These are phyloP conservation scores for Platorchestia sp. DNA, from an alignment of 1,140 invertebrate genomes.

Conservation along the genomic window DNA sequence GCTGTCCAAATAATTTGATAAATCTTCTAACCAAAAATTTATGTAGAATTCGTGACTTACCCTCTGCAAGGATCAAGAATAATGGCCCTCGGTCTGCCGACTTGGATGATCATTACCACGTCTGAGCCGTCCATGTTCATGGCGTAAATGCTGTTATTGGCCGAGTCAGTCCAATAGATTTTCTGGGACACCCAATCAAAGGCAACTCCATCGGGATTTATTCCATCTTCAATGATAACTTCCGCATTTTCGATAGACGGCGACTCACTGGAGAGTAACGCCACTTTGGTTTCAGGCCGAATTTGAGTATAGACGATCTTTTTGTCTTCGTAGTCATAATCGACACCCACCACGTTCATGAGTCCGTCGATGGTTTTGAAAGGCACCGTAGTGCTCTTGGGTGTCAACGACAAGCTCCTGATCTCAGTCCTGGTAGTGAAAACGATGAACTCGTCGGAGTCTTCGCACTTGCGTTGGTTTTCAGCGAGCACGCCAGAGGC, in stretches of 20 bases:
- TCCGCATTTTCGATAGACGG: constrained; percentile 66
- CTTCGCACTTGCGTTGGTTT: constrained; percentile 80
- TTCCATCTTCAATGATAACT: constrained; percentile 76
- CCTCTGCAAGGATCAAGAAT: constrained; percentile 98
- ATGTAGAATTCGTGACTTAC: constrained; percentile 70
- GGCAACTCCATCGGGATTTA: constrained; percentile 95
- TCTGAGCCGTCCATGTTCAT: constrained; percentile 92
- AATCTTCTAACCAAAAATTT: constrained; percentile 60
- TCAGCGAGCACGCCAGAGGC: constrained; percentile 83
- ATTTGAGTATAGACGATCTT: constrained; percentile 92
- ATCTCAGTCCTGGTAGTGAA: constrained; percentile 94
- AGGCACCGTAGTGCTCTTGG: constrained; percentile 82
- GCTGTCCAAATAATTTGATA: background rate
- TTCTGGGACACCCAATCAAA: constrained; percentile 98
- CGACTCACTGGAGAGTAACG: constrained; percentile 78
- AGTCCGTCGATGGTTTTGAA: constrained; percentile 84
- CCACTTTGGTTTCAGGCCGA: constrained; percentile 89
- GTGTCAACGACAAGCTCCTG: constrained; percentile 86
- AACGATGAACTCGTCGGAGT: constrained; percentile 88
- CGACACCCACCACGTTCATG: constrained; percentile 96
- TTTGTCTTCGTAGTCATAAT: constrained; percentile 93
- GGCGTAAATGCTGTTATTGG: constrained; percentile 93
- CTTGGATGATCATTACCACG: constrained; percentile 92
- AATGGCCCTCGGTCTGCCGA: constrained; percentile 93
- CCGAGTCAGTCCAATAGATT: constrained; percentile 97